Base-by-base conservation (phyloP, 2,888 invertebrate genomes). In the Eutolmus rufibarbis region DNA sequence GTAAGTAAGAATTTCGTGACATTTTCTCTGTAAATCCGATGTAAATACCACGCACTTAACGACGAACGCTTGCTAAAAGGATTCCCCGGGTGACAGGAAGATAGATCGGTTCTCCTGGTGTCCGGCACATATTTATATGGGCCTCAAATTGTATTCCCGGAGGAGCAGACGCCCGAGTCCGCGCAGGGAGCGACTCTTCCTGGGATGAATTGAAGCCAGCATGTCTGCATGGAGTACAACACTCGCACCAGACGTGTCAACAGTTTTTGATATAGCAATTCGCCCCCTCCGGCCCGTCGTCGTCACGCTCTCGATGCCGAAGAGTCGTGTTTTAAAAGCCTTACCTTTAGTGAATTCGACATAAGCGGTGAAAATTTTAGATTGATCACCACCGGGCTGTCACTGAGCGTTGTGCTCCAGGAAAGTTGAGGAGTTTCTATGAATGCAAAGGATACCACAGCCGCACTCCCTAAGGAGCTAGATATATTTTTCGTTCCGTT, bases 321-420 rank as follows among this genome's bases (percentile, higher is more conserved):
- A 12, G 74, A 56, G 28, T 43, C 43, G 28, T 74, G 43, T 82
- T 85, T 74, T 74, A 86, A 86, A 56, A 86, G 87, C 89, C 88
- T 88, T 88, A 89, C 88, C 88, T 89, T 89, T 88, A 89, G 88
- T 90, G 89, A 89, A 86, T 91, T 91, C 92, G 92, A 92, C 92
- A 92, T 91, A 90, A 91, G 91, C 92, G 92, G 92, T 91, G 92
- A 92, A 92, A 92, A 92, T 92, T 91, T 91, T 91, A 92, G 92
- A 92, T 92, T 92, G 92, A 92, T 92, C 92, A 92, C 92, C 90
- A 88, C 66, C 14, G 51, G 23, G 57, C 37, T 82, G 82, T 89
- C 86, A 89, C 89, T 90, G 91, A 91, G 88, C 88, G 88, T 89
- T 88, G 85, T 88, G 89, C 87, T 88, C 34, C 85, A 57, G 37